Evolutionary conservation across 2,113 vertebrate genomes (phyloP), one percentile per base, ranked within the genome.

Genomic region (Clarias macrocephalus): DNA sequence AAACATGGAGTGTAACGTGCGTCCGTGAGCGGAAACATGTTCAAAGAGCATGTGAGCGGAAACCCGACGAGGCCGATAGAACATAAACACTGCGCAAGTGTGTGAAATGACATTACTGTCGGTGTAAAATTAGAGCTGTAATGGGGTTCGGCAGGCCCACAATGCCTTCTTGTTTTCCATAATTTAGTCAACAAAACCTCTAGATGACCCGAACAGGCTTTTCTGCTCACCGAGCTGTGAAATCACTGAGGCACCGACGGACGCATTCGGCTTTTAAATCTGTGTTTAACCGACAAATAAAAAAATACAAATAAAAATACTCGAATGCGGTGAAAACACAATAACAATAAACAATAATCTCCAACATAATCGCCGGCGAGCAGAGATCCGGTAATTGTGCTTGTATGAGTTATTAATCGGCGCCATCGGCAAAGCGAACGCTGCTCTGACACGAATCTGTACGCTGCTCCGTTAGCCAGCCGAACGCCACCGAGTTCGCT

Each of bases 401-500:
- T 76, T 25, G 93, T 91, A 93, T 60, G 5, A 80, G 59, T 23
- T 90, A 94, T 92, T 86, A 90, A 89, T 88, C 85, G 87, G 91
- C 87, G 48, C 70, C 37, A 84, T 86, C 90, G 42, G 82, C 87
- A 90, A 89, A 93, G 93, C 88, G 91, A 93, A 94, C 93, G 92
- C 81, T 77, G 90, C 88, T 89, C 82, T 65, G 73, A 82, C 87
- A 86, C 81, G 28, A 81, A 48, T 33, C 33, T 33, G 66, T 60
- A 62, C 85, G 83, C 88, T 33, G 89, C 88, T 91, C 92, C 91
- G 94, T 94, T 93, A 93, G 89, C 92, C 89, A 93, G 91, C 88
- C 77, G 73, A 76, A 72, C 86, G 75, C 16, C 57, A 79, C 82
- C 81, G 57, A 60, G 91, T 88, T 37, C 80, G 52, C 80, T 15